A percentile compares a stretch with the other conserved stretches of the same genome.
Conservation (phyloP, 2,797 vertebrate genomes). For the Gallinago stenura region DNA sequence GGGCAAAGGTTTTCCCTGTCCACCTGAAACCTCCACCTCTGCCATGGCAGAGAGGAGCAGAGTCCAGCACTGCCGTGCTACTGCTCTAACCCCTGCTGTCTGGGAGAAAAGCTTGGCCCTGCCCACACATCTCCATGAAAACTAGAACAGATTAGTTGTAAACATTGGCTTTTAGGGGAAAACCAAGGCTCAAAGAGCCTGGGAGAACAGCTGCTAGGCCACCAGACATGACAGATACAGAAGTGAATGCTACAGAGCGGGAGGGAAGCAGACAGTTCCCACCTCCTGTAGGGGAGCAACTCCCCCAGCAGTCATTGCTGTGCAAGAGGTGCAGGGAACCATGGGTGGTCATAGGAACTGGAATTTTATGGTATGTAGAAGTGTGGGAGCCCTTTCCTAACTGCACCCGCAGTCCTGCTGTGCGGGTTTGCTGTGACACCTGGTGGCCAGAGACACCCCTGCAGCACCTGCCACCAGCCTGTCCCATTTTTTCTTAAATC, state of each 20-base stretch:
- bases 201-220: not conserved
- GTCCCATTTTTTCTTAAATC: not conserved
- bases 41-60: rapidly evolving
- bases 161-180: not conserved
- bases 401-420: not conserved
- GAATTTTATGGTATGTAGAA: not conserved
- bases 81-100: not conserved
- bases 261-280: not conserved
- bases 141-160: not conserved
- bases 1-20: not conserved
- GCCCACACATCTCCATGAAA: not conserved
- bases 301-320: not conserved
- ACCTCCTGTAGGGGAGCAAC: not conserved
- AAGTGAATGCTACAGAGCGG: not conserved
- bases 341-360: not conserved
- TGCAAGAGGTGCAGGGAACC: not conserved
- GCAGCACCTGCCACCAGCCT: not conserved
- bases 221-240: not conserved
- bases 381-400: not conserved
- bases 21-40: not conserved
- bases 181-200: not conserved
- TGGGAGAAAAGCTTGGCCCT: not conserved
- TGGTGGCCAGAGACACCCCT: conserved; percentile 28
- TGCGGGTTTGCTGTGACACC: conserved; percentile 36
- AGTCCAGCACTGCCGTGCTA: not conserved